These are phyloP conservation scores for Sternarchorhynchus goeldii DNA, from an alignment of 2,797 vertebrate genomes.

Conservation along the genomic window DNA sequence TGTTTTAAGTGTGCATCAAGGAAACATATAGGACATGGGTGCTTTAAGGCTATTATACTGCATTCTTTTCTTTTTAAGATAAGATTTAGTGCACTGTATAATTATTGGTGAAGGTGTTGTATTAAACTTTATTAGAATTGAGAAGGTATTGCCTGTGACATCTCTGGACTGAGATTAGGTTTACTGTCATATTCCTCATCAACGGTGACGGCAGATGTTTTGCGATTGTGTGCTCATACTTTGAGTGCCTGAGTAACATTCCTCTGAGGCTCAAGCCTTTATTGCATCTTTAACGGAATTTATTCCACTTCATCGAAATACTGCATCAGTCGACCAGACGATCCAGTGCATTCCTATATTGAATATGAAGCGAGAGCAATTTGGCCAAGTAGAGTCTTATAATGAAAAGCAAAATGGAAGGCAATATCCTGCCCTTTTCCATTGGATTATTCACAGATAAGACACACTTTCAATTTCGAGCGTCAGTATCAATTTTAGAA, in stretches of 20 bases:
- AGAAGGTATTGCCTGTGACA: too few relatives aligned
- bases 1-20: too few relatives aligned
- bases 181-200: background rate
- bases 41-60: too few relatives aligned
- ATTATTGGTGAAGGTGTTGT: too few relatives aligned
- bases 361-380: conserved; percentile 1
- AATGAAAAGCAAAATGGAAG: conserved; percentile 7
- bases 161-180: conserved; percentile 5
- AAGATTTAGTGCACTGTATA: too few relatives aligned
- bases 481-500: background rate
- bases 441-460: background rate
- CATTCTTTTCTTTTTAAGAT: too few relatives aligned
- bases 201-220: background rate
- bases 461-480: background rate
- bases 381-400: conserved; percentile 10
- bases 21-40: too few relatives aligned
- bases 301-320: conserved; percentile 7
- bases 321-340: background rate
- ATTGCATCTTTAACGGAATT: conserved; percentile 20
- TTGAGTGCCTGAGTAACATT: background rate
- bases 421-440: conserved; percentile 4
- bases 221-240: background rate
- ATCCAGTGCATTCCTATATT: background rate
- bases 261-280: background rate
- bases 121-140: too few relatives aligned